Evolutionary conservation across 2,113 vertebrate genomes (phyloP).

Genomic region (Dromaius novaehollandiae): DNA sequence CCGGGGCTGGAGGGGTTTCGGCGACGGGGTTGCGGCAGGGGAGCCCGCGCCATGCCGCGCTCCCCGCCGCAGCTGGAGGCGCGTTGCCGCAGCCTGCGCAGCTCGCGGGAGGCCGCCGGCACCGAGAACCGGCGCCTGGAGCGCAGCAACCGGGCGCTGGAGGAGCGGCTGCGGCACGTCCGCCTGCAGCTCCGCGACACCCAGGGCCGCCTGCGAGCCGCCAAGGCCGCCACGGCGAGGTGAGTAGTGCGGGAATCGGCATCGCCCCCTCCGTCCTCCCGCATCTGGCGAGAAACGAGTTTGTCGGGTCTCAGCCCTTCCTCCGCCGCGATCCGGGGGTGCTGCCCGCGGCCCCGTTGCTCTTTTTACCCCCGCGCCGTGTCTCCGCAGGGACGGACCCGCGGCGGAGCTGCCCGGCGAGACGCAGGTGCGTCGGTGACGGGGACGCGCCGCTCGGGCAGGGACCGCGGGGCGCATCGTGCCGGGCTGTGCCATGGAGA

Average conservation of each 20-base stretch:
- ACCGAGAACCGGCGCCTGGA: conserved; percentile 63
- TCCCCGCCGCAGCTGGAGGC: conserved; percentile 67
- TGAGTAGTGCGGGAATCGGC: neutral
- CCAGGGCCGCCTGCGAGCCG: neutral
- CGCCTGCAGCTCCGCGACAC: conserved; percentile 71
- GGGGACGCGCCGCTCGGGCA: rapidly evolving
- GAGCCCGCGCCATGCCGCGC: neutral
- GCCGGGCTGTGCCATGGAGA: neutral
- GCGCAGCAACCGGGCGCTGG: conserved; percentile 59
- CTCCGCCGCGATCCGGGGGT: rapidly evolving
- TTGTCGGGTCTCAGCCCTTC: neutral
- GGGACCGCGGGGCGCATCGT: neutral
- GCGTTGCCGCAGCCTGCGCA: conserved; percentile 54
- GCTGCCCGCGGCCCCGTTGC: neutral
- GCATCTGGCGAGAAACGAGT: neutral
- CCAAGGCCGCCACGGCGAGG: conserved; percentile 10
- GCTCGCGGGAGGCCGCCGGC: conserved; percentile 26
- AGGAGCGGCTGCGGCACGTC: conserved; percentile 63
- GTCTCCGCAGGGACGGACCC: conserved; percentile 20
- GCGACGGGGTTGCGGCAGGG: too few relatives aligned
- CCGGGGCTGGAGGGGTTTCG: neutral
- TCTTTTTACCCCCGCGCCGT: neutral
- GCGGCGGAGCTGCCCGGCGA: neutral
- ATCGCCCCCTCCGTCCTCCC: neutral
- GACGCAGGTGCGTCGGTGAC: neutral